Evolutionary conservation across 1,140 invertebrate species (phyloP).

Genomic region (Cyclina sinensis): DNA sequence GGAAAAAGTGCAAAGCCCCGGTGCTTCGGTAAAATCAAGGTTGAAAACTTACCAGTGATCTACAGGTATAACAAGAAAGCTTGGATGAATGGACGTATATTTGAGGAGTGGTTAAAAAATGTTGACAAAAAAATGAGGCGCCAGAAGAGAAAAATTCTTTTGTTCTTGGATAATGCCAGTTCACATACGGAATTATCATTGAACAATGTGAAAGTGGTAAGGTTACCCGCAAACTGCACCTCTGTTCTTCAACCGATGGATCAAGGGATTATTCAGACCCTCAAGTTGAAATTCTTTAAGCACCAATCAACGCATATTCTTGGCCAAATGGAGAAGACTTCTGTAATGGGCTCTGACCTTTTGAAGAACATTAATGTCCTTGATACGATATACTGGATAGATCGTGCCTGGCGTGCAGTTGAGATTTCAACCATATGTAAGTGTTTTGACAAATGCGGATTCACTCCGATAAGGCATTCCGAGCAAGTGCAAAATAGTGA

Average conservation of each 20-base stretch:
- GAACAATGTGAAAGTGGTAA: constrained; percentile 83
- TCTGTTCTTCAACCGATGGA: constrained; percentile 45
- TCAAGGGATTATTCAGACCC: constrained; percentile 44
- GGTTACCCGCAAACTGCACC: constrained; percentile 82
- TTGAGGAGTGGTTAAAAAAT: constrained; percentile 74
- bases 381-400: neutral
- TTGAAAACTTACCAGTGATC: neutral
- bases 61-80: constrained; percentile 82
- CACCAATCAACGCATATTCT: neutral
- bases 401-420: neutral
- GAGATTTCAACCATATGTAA: neutral
- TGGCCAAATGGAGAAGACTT: neutral
- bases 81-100: constrained; percentile 86
- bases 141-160: constrained; percentile 66
- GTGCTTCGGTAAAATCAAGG: constrained; percentile 61
- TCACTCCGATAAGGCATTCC: neutral
- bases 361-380: neutral
- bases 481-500: neutral
- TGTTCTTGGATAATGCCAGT: constrained; percentile 76
- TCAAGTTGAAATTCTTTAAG: constrained; percentile 6
- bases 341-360: neutral
- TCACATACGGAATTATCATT: constrained; percentile 68
- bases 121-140: constrained; percentile 69
- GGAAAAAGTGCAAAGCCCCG: constrained; percentile 61
- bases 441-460: neutral